Base-by-base conservation (phyloP, 2,797 vertebrate genomes). In the Hapalemur alaotrensis region DNA sequence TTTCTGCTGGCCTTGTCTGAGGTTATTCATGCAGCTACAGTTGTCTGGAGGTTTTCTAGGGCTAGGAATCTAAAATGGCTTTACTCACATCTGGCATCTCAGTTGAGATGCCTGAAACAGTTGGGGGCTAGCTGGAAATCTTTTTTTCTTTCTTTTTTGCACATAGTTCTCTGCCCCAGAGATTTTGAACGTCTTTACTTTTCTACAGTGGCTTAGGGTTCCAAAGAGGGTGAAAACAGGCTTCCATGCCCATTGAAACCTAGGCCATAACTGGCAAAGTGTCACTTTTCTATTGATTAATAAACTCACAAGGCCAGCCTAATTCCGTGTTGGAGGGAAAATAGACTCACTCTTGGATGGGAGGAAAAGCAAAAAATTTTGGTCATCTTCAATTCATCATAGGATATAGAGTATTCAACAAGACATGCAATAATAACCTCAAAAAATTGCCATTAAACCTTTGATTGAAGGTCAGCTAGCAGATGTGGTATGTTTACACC, bases 391-490 rank as follows among this genome's bases (percentile, higher is more conserved):
- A n/a, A 4, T 95, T 92, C 7, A 41, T 7, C 12, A 41, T 2
- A 70, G 65, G 50, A 30, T 14, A 57, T 32, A 61, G 52, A 83
- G 80, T 57, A 70, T 63, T 73, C 6, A 93, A 41, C 10, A 72
- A 59, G 59, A 32, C 4, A 59, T 41, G 2, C 9, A 93, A 67
- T 57, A 80, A 57, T 57, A 92, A 25, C 48, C 41, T 88, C n/a
- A 78, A 59, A 91, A 86, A 95, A 50, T 87, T 79, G 41, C 38
- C 22, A 57, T 73, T 73, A 50, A 88, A 67, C 18, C 35, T 97
- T 90, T 83, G 54, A 73, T 48, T 35, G 59, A 96, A 79, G 43
- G n/a, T 67, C 28, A 92, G 0, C 6, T 50, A 52, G 50, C 48
- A 72, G 70, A 83, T 50, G 7, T 48, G 35, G 63, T 22, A 20